Percentiles rank a stretch among this genome's conserved stretches.
Conservation (phyloP, 2,797 vertebrate species). For the Uromys caudimaculatus region DNA sequence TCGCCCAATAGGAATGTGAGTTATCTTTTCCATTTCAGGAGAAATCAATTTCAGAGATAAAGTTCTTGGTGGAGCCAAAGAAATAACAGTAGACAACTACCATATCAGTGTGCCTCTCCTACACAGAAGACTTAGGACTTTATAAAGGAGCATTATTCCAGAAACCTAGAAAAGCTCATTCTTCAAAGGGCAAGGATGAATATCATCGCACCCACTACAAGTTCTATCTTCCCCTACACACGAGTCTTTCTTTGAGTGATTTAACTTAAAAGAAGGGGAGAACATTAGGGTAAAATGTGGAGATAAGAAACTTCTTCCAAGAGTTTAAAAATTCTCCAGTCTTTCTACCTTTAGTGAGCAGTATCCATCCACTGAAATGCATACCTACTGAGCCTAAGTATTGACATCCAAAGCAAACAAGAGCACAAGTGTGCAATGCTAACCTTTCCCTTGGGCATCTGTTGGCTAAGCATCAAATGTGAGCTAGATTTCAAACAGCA, state of each 20-base stretch:
- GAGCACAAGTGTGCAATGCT: background rate
- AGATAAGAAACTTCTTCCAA: background rate
- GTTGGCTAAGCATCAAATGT: slow-evolving; percentile 31
- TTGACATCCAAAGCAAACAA: background rate
- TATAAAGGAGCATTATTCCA: background rate
- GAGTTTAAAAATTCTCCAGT: background rate
- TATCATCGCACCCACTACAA: background rate
- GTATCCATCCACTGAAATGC: background rate
- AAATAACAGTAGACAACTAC: background rate
- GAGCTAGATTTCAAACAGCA: slow-evolving; percentile 26
- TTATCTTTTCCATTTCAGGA: background rate
- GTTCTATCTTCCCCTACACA: background rate
- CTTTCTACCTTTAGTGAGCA: background rate
- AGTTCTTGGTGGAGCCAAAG: slow-evolving; percentile 16
- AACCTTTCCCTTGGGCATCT: background rate
- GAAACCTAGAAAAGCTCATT: background rate
- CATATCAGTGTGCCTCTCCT: background rate
- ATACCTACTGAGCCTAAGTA: background rate
- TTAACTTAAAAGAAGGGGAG: background rate
- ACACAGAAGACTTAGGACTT: background rate
- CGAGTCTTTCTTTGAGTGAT: background rate
- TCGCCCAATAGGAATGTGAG: background rate
- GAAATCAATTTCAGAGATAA: slow-evolving; percentile 60
- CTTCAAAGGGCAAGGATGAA: background rate
- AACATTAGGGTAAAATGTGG: background rate